These are phyloP conservation scores for Andricus grossulariae DNA, from an alignment of 1,140 invertebrate species.

Conservation along the genomic window DNA sequence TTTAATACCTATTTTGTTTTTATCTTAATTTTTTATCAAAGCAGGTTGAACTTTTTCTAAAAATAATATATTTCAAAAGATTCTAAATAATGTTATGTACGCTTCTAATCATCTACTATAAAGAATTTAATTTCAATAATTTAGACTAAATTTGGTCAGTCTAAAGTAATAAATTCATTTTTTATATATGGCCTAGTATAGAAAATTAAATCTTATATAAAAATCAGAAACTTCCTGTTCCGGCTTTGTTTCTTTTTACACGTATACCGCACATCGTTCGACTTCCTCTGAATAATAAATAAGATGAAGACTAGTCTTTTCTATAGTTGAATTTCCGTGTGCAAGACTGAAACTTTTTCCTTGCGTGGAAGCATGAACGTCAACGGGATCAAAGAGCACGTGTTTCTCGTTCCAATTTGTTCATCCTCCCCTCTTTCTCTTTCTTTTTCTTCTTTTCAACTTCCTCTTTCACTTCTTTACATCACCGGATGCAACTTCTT, in stretches of 20 bases:
- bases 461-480: background rate
- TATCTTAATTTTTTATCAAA: too few relatives aligned
- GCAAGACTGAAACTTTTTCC: slow-evolving; percentile 32
- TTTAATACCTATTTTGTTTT: too few relatives aligned
- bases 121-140: too few relatives aligned
- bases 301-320: slow-evolving; percentile 35
- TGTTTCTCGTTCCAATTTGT: slow-evolving; percentile 36
- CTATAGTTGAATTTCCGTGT: slow-evolving; percentile 38
- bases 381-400: slow-evolving; percentile 34
- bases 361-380: slow-evolving; percentile 35
- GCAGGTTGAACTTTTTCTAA: too few relatives aligned
- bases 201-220: background rate
- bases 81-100: too few relatives aligned
- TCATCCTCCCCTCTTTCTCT: slow-evolving; percentile 35
- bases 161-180: background rate
- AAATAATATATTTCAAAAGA: too few relatives aligned
- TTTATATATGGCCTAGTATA: background rate
- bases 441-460: slow-evolving; percentile 16
- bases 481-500: background rate
- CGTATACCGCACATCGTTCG: background rate
- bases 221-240: slow-evolving; percentile 4
- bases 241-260: background rate
- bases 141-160: too few relatives aligned
- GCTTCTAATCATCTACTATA: too few relatives aligned
- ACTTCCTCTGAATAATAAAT: slow-evolving; percentile 6